A percentile compares a stretch with the other conserved stretches of the same genome.
Conservation (phyloP, 1,140 invertebrate species). For the Akabosia matsudoensis region DNA sequence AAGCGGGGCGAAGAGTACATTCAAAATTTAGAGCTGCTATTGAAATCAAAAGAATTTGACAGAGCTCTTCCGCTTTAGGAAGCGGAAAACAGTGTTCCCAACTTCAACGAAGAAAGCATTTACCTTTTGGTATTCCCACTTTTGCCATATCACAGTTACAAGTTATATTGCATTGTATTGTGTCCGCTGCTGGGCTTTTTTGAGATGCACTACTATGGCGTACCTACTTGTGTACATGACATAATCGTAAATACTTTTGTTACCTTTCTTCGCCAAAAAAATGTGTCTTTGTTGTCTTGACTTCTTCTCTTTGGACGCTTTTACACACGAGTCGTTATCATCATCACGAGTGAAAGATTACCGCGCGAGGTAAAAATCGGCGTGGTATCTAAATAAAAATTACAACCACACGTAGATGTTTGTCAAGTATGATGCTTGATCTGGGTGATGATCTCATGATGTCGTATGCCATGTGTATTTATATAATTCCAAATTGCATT, state of each 20-base stretch:
- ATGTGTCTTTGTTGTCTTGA: not conserved
- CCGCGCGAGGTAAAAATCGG: not conserved
- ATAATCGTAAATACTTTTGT: not conserved
- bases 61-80: too few relatives aligned
- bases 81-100: too few relatives aligned
- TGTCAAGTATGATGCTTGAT: not conserved
- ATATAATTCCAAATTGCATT: not conserved
- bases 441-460: conserved; percentile 19
- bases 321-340: not conserved
- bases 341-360: conserved; percentile 1
- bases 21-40: too few relatives aligned
- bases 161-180: too few relatives aligned
- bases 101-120: too few relatives aligned
- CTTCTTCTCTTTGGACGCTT: not conserved
- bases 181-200: too few relatives aligned
- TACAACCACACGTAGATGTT: not conserved
- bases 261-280: not conserved
- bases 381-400: not conserved
- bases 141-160: too few relatives aligned
- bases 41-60: too few relatives aligned
- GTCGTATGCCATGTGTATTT: not conserved
- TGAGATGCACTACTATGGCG: too few relatives aligned
- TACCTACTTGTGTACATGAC: not conserved
- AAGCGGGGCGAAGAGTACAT: too few relatives aligned
- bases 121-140: too few relatives aligned